Percentiles rank a stretch among this genome's conserved stretches.
These are phyloP conservation scores for Mus caroli DNA, from an alignment of 2,797 vertebrate genomes.

Conservation along the genomic window DNA sequence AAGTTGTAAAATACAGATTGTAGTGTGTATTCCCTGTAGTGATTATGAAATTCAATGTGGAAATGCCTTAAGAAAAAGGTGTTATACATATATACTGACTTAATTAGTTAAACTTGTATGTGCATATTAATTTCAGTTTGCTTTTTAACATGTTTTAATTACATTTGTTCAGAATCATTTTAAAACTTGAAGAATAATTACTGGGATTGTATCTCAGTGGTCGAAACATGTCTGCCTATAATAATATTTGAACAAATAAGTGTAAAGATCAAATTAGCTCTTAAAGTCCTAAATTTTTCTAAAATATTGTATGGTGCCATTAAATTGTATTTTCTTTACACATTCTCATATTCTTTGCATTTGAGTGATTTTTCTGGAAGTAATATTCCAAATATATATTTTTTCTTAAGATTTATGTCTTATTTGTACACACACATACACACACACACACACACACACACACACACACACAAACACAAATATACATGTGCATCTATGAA, in stretches of 20 bases:
- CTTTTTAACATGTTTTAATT: background rate
- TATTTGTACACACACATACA: background rate
- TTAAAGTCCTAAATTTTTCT: conserved; percentile 35
- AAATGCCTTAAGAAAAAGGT: conserved; percentile 10
- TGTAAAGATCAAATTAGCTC: background rate
- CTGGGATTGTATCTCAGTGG: background rate
- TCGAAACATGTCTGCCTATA: too few species aligned
- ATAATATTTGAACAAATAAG: background rate
- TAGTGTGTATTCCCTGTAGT: background rate
- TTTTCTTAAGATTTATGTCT: background rate
- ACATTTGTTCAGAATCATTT: background rate
- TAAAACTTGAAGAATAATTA: background rate
- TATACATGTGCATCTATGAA: background rate
- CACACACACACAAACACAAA: too few species aligned
- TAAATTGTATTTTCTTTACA: conserved; percentile 34
- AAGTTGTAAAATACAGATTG: conserved; percentile 31
- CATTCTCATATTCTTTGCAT: background rate
- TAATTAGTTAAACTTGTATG: background rate
- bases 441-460: too few species aligned
- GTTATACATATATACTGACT: background rate
- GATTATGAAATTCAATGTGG: conserved; percentile 26
- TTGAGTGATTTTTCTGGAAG: conserved; percentile 11
- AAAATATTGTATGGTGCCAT: background rate
- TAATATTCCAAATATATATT: background rate
- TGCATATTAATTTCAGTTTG: conserved; percentile 34